Evolutionary conservation across 2,888 invertebrate species (phyloP).

Genomic region (Lampropteryx suffumata): DNA sequence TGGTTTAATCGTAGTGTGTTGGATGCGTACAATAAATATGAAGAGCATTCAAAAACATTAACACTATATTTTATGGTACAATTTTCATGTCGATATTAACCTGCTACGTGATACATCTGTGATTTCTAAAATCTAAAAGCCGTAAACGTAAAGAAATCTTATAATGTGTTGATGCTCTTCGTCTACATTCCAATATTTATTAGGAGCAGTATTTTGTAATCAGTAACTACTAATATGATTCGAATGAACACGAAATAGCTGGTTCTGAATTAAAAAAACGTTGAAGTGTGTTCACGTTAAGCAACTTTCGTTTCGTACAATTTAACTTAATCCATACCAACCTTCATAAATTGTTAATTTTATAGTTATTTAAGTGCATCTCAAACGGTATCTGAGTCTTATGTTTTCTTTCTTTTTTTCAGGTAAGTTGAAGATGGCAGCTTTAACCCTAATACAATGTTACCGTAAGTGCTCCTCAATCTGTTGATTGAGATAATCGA

Average conservation of each 20-base stretch:
- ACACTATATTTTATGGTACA: slow-evolving; percentile 16
- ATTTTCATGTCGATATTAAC: slow-evolving; percentile 15
- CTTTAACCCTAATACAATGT: slow-evolving; percentile 12
- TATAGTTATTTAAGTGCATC: slow-evolving; percentile 40
- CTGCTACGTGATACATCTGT: slow-evolving; percentile 7
- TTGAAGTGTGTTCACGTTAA: slow-evolving; percentile 27
- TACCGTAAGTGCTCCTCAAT: slow-evolving; percentile 8
- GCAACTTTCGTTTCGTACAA: slow-evolving; percentile 38
- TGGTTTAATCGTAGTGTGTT: too few relatives aligned
- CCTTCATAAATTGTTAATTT: slow-evolving; percentile 42
- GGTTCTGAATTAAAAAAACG: slow-evolving; percentile 20
- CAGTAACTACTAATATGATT: slow-evolving; percentile 5
- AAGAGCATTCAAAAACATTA: slow-evolving; percentile 13
- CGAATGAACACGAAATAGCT: slow-evolving; percentile 21
- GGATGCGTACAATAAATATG: too few relatives aligned
- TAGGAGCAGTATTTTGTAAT: slow-evolving; percentile 10
- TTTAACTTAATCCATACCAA: slow-evolving; percentile 38
- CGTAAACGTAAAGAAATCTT: slow-evolving; percentile 12
- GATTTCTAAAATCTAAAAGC: slow-evolving; percentile 8
- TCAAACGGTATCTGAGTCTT: slow-evolving; percentile 40
- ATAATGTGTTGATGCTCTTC: slow-evolving; percentile 17
- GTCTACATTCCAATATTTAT: slow-evolving; percentile 17
- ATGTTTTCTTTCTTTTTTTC: slow-evolving; percentile 47
- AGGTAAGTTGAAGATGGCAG: slow-evolving; percentile 47
- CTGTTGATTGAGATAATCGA: not conserved